phyloP scores from a whole-genome alignment of 2,797 vertebrate genomes.

The Eidolon dupreanum region DNA sequence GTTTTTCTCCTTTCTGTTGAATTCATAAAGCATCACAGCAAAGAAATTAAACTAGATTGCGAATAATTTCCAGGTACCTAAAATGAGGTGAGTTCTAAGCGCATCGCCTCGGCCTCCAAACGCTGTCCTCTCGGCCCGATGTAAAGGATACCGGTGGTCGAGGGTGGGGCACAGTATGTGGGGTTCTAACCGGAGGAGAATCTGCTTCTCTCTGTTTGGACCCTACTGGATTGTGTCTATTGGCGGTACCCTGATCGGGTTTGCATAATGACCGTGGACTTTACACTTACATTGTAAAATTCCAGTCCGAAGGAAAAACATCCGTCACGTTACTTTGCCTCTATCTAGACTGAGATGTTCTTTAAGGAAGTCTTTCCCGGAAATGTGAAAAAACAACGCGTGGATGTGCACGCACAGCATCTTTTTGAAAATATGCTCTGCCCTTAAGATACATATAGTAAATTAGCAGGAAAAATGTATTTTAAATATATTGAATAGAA shows the following conservation, averaged over 20 bases:
- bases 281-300: not conserved
- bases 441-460: not conserved
- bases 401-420: not conserved
- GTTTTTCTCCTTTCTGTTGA: conserved; percentile 6
- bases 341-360: not conserved
- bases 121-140: fast-evolving
- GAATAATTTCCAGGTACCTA: not conserved
- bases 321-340: not conserved
- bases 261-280: conserved; percentile 8
- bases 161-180: too few species aligned
- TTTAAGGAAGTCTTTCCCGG: not conserved
- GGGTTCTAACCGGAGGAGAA: fast-evolving
- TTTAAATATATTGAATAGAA: not conserved
- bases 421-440: not conserved
- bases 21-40: not conserved
- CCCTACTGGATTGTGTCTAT: not conserved
- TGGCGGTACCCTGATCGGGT: too few species aligned
- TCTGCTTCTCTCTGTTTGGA: not conserved
- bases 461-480: not conserved
- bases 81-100: not conserved
- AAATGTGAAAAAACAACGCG: not conserved
- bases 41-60: not conserved
- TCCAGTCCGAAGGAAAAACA: conserved; percentile 19
- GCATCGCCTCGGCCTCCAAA: not conserved
- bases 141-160: not conserved